phyloP scores from a whole-genome alignment of 2,797 vertebrate genomes.

The Hemibagrus guttatus region DNA sequence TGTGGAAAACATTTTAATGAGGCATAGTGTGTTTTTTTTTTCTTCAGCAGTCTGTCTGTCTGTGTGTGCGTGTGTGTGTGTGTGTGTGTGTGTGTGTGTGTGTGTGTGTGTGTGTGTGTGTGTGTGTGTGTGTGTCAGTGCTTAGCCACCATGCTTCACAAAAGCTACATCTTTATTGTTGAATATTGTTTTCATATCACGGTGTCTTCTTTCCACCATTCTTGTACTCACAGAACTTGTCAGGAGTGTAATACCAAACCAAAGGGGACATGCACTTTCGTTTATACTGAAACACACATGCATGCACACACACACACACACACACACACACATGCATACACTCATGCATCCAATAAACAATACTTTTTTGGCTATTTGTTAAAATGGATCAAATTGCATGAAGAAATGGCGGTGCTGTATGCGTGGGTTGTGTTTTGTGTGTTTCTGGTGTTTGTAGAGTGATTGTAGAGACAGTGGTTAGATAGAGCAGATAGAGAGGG shows the following conservation, averaged over 20 bases:
- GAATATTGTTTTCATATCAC: conserved; percentile 43
- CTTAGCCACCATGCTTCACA: conserved; percentile 23
- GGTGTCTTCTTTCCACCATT: conserved; percentile 18
- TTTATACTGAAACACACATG: conserved; percentile 7
- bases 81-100: conserved; percentile 27
- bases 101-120: conserved; percentile 29
- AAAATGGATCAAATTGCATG: not conserved
- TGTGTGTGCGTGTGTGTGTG: conserved; percentile 31
- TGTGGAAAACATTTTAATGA: conserved; percentile 20
- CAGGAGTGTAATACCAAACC: conserved; percentile 26
- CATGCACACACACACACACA: not conserved
- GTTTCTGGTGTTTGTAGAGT: conserved; percentile 10
- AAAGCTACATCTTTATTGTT: conserved; percentile 41
- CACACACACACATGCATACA: not conserved
- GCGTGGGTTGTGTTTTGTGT: not conserved
- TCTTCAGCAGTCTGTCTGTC: not conserved
- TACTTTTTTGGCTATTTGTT: not conserved
- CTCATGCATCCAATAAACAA: not conserved
- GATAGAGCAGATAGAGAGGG: conserved; percentile 6
- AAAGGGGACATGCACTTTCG: not conserved
- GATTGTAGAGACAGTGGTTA: not conserved
- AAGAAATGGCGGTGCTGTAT: not conserved
- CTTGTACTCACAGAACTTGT: not conserved
- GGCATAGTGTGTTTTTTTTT: conserved; percentile 4
- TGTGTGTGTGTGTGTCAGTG: conserved; percentile 20